phyloP scores from a whole-genome alignment of 2,888 invertebrate species.

The Biston betularia region DNA sequence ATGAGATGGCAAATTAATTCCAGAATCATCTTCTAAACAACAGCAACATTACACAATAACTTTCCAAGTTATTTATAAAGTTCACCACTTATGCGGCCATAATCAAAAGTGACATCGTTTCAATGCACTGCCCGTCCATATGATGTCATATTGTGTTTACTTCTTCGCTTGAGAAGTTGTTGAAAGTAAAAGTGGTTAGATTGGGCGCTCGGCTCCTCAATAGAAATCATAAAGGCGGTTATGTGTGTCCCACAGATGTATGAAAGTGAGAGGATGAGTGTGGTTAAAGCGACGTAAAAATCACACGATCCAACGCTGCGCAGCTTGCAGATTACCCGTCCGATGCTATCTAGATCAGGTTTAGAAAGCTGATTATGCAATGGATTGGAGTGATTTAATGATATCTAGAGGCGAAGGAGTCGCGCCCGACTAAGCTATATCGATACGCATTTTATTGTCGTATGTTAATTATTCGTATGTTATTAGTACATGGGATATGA shows the following conservation, averaged over 20 bases:
- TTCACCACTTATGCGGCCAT: conserved; percentile 25
- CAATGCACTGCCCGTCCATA: conserved; percentile 24
- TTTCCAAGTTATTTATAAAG: conserved; percentile 37
- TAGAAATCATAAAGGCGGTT: conserved; percentile 68
- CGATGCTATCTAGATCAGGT: conserved; percentile 42
- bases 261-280: conserved; percentile 76
- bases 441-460: conserved; percentile 20
- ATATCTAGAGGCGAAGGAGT: conserved; percentile 4
- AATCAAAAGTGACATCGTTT: conserved; percentile 42
- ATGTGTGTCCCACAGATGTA: conserved; percentile 59
- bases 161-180: conserved; percentile 54
- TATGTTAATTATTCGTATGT: conserved; percentile 34
- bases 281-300: conserved; percentile 43
- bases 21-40: conserved; percentile 29
- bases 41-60: conserved; percentile 38
- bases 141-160: conserved; percentile 63
- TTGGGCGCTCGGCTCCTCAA: conserved; percentile 68
- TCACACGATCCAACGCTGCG: conserved; percentile 38
- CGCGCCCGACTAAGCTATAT: conserved; percentile 5
- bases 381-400: conserved; percentile 19
- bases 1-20: conserved; percentile 39
- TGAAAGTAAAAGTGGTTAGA: conserved; percentile 81
- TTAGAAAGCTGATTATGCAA: conserved; percentile 53
- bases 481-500: conserved; percentile 31
- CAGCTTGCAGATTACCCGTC: conserved; percentile 28